These are phyloP conservation scores for Stigmatopora nigra DNA, from an alignment of 2,113 vertebrate species.

Conservation along the genomic window DNA sequence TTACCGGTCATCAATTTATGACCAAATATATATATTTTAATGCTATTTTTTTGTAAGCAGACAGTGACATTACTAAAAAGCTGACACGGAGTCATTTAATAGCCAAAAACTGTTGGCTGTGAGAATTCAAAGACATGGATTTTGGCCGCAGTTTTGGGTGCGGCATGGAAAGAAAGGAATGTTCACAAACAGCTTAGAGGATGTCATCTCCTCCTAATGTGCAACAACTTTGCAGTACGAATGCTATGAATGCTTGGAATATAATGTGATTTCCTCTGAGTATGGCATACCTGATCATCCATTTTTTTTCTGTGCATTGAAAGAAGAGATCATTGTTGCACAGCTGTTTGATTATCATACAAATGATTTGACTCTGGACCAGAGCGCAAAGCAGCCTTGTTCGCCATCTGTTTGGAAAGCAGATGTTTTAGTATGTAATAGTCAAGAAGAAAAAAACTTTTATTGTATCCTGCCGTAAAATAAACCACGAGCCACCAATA, in stretches of 20 bases:
- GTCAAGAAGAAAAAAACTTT: slow-evolving; percentile 12
- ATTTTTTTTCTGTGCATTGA: neutral
- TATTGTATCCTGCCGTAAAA: slow-evolving; percentile 34
- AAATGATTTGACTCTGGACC: slow-evolving; percentile 31
- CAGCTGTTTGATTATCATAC: slow-evolving; percentile 31
- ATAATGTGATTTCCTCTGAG: slow-evolving; percentile 5
- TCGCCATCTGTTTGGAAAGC: slow-evolving; percentile 38
- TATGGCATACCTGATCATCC: slow-evolving; percentile 14
- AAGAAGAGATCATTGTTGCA: slow-evolving; percentile 44
- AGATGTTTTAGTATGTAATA: slow-evolving; percentile 35
- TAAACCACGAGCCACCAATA: slow-evolving; percentile 10
- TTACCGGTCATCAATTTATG: slow-evolving; percentile 1
- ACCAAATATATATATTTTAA: neutral
- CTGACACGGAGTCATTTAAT: neutral
- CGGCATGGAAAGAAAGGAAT: slow-evolving; percentile 7
- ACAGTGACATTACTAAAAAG: slow-evolving; percentile 9
- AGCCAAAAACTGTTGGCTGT: neutral
- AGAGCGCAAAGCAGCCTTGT: slow-evolving; percentile 9
- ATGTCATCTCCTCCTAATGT: slow-evolving; percentile 12
- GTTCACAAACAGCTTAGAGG: slow-evolving; percentile 2
- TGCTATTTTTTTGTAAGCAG: neutral
- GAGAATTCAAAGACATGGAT: neutral
- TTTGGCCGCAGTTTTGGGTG: slow-evolving; percentile 13
- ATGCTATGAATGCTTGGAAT: slow-evolving; percentile 4
- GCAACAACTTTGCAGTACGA: neutral